Evolutionary conservation across 35 echinoderm and acorn worm species (phyloP).

Genomic region (Diadema setosum): DNA sequence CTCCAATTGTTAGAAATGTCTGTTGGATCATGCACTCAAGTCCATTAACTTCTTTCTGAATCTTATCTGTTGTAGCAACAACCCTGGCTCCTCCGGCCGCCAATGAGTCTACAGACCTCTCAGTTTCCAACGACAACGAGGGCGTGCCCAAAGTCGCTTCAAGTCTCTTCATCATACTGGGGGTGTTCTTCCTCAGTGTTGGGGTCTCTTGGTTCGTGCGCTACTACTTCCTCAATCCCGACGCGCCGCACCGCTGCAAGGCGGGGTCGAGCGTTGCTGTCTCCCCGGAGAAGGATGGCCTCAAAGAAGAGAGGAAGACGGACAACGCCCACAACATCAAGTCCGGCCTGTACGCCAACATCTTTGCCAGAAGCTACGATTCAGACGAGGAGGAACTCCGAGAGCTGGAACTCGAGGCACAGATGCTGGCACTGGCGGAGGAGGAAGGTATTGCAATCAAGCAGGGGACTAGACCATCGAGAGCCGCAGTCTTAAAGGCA

Average conservation of each 20-base stretch:
- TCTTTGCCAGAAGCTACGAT: background rate
- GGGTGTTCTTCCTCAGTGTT: background rate
- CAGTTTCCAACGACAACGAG: background rate
- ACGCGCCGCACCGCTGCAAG: background rate
- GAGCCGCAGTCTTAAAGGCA: background rate
- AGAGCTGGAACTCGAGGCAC: background rate
- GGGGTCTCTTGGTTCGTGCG: background rate
- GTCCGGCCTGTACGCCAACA: background rate
- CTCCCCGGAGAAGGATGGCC: background rate
- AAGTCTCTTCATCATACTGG: background rate
- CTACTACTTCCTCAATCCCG: background rate
- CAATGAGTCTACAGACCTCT: background rate
- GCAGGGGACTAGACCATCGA: background rate
- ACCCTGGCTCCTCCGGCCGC: no score
- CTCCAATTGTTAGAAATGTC: no score
- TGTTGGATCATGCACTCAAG: no score
- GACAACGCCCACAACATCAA: background rate
- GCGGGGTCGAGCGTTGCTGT: background rate
- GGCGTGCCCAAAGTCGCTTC: slow-evolving; percentile 1
- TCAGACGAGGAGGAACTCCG: slow-evolving; percentile 9
- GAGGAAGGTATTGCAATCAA: background rate
- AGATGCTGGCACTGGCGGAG: background rate
- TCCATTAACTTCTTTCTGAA: no score
- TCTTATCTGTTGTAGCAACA: no score
- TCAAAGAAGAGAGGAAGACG: background rate